Evolutionary conservation across 2,888 invertebrate genomes (phyloP), one percentile per base, ranked within the genome.

Genomic region (Drosophila neonasuta): DNA sequence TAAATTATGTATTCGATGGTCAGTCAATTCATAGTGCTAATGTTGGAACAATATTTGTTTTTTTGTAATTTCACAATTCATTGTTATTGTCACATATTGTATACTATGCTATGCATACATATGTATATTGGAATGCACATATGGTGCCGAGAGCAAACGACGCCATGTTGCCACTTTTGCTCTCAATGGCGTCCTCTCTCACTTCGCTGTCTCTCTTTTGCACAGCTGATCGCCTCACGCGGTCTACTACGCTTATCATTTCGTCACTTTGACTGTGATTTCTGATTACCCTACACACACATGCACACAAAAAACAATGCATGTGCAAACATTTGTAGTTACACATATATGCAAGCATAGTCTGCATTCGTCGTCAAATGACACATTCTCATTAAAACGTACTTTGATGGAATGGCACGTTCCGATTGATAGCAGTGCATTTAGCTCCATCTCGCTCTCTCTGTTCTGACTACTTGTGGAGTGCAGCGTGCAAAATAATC

Each of bases 401-500:
- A 52, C 11, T 51, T 51, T 48, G 56, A 20, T 32, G 20, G n/a
- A 24, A 20, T 5, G 17, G 6, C 68, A 64, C 68, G 68, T 64
- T 58, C 58, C 34, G 39, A 67, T 41, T 44, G 52, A 64, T 36
- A 39, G 30, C 3, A 36, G 36, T 36, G 36, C 11, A 36, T 44
- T 9, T 39, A 13, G 13, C 13, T n/a, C 10, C 32, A 3, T 57
- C n/a, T 24, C n/a, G 0, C n/a, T n/a, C 36, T 20, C n/a, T 20
- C 29, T 42, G 10, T 46, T 54, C 17, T n/a, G 41, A 45, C 50
- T 41, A 29, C 34, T 39, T 11, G 30, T 29, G 39, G 9, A 67
- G 80, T 72, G 75, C 73, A 75, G 73, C 48, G 78, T 73, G 81
- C 76, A 81, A 79, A 71, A 76, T 66, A 61, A 63, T 70, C 63